phyloP scores from a whole-genome alignment of 2,797 vertebrate species.

The Taenioides sp. region DNA sequence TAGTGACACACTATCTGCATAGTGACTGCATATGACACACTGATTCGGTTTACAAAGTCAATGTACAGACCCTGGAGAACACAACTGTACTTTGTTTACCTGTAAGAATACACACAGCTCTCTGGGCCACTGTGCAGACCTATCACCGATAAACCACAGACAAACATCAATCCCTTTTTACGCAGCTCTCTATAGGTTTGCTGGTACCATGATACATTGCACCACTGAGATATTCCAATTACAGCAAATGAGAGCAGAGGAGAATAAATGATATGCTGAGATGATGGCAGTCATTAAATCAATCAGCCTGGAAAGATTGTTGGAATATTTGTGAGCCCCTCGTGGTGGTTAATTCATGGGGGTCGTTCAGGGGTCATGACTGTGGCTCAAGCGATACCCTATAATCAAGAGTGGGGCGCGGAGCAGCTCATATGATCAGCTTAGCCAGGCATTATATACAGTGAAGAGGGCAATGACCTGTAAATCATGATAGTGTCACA shows the following conservation, averaged over 20 bases:
- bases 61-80: constrained; percentile 7
- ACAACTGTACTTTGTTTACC: constrained; percentile 18
- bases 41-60: constrained; percentile 9
- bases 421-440: constrained; percentile 55
- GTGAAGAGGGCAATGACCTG: constrained; percentile 20
- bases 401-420: constrained; percentile 61
- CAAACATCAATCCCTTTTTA: constrained; percentile 46
- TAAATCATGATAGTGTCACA: constrained; percentile 31
- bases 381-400: constrained; percentile 46
- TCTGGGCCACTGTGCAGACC: constrained; percentile 40
- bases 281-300: constrained; percentile 64
- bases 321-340: constrained; percentile 52
- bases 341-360: constrained; percentile 66
- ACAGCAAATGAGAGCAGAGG: constrained; percentile 28
- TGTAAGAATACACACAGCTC: constrained; percentile 43
- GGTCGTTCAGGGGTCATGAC: constrained; percentile 62
- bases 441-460: constrained; percentile 27
- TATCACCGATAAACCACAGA: constrained; percentile 38
- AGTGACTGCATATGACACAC: constrained; percentile 1
- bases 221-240: constrained; percentile 47
- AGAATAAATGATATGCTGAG: constrained; percentile 57
- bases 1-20: too few relatives aligned
- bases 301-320: constrained; percentile 55
- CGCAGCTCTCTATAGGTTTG: constrained; percentile 39
- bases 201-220: constrained; percentile 60